These are phyloP conservation scores for Camponotus fellah DNA, from an alignment of 2,888 invertebrate genomes.

Conservation along the genomic window DNA sequence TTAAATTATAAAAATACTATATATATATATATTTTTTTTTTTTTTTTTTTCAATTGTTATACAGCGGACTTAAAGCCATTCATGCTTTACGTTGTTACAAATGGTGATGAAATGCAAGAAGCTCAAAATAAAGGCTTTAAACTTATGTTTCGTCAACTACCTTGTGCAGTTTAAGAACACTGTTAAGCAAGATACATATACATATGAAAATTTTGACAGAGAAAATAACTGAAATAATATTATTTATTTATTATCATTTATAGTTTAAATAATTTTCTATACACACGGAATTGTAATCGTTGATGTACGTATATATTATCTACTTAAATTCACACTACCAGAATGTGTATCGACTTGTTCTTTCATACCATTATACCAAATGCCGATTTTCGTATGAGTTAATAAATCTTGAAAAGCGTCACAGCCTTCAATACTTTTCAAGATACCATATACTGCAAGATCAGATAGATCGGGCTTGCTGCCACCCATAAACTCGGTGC, in stretches of 20 bases:
- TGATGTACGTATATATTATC: conserved; percentile 20
- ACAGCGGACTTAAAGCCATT: conserved; percentile 90
- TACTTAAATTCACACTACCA: conserved; percentile 85
- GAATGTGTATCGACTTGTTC: conserved; percentile 88
- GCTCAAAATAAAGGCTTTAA: conserved; percentile 92
- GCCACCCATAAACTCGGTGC: conserved; percentile 95
- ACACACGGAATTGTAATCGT: conserved; percentile 12
- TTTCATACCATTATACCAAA: conserved; percentile 93
- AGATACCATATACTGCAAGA: conserved; percentile 95
- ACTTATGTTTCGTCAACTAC: conserved; percentile 89
- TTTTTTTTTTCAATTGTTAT: conserved; percentile 60
- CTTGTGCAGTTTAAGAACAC: conserved; percentile 86
- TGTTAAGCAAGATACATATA: background rate
- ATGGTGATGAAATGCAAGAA: conserved; percentile 89
- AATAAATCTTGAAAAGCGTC: conserved; percentile 94
- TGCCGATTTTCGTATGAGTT: conserved; percentile 90
- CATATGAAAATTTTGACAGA: background rate
- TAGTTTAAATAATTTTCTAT: conserved; percentile 45
- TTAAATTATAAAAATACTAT: conserved; percentile 41
- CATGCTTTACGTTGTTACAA: conserved; percentile 91
- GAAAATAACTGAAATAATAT: background rate
- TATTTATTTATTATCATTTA: conserved; percentile 34
- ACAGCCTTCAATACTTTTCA: conserved; percentile 98
- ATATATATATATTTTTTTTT: too few relatives aligned
- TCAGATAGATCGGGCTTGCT: conserved; percentile 96